A percentile compares a stretch with the other conserved stretches of the same genome.
Conservation (phyloP, 1,140 invertebrate genomes). For the Hestina assimilis region DNA sequence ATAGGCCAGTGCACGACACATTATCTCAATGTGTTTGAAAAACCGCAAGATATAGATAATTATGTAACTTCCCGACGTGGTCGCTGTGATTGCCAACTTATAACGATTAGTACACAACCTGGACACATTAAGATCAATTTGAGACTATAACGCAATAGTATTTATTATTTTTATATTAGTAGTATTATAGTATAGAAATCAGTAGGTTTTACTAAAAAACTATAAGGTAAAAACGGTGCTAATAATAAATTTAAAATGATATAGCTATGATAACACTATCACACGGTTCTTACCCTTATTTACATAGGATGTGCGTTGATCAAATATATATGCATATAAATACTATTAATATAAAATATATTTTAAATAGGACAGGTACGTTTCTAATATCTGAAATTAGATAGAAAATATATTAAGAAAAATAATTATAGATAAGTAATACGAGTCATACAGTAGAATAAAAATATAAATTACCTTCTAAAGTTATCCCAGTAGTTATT, state of each 20-base stretch:
- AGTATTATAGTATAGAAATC: no score
- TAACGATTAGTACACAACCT: no score
- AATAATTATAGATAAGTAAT: conserved; percentile 14
- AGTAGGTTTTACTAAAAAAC: not conserved
- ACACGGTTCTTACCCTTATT: conserved; percentile 44
- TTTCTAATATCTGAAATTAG: conserved; percentile 70
- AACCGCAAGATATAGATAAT: no score
- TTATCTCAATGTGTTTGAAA: no score
- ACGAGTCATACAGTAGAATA: not conserved
- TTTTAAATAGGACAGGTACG: conserved; percentile 28
- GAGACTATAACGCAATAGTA: no score
- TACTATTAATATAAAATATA: conserved; percentile 34
- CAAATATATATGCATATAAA: conserved; percentile 30
- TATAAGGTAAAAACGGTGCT: not conserved
- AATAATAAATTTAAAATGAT: conserved; percentile 8
- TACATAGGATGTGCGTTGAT: conserved; percentile 33
- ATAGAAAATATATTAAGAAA: conserved; percentile 43
- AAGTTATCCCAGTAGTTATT: conserved; percentile 97
- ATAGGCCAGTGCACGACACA: no score
- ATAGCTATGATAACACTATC: conserved; percentile 28
- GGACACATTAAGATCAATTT: no score
- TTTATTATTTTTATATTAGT: no score
- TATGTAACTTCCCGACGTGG: no score
- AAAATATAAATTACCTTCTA: conserved; percentile 81
- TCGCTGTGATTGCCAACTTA: no score